Evolutionary conservation across 2,888 invertebrate genomes (phyloP), one percentile per base, ranked within the genome.

Genomic region (Calliopum simillimum): DNA sequence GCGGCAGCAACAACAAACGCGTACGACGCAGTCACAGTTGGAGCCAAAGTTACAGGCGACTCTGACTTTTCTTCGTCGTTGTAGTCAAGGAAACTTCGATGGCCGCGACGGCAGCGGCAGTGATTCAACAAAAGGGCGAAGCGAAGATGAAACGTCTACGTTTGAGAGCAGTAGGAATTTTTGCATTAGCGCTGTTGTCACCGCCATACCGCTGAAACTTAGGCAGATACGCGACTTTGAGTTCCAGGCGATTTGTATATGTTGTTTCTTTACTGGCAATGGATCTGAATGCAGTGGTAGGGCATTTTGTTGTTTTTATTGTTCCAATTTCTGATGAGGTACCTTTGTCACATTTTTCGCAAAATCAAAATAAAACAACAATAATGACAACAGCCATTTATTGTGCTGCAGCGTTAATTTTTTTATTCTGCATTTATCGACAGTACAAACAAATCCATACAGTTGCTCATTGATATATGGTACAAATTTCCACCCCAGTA

Each of bases 381-480:
- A n/a, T n/a, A n/a, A n/a, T 13, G 19, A 16, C 49, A 49, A 49
- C 49, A 8, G 49, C 49, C 6, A 19, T 49, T 49, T 49, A 6
- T 46, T 11, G 11, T 46, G 46, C 14, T 49, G 51, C n/a, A 16
- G 51, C 8, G 51, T 49, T 19, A 19, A n/a, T 49, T 49, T 46
- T 46, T 13, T 49, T n/a, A 16, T 49, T 49, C 19, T 49, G 19
- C 51, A 33, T 33, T 55, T 55, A 14, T 33, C 55, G 55, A 25
- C 23, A 23, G 19, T 11, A 55, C 55, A 55, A 23, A 55, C 55
- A 55, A 23, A 58, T 16, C 25, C 19, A 66, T 21, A 66, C 44
- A 56, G 13, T 12, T 59, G 19, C 47, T 55, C 41, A 65, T n/a
- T n/a, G 46, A 46, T 21, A 65, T 69, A 67, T 49, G n/a, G 25